A percentile compares a stretch with the other conserved stretches of the same genome.
Evolutionary conservation across 1,140 invertebrate species (phyloP).

Genomic region (Zaprionus tsacasi): DNA sequence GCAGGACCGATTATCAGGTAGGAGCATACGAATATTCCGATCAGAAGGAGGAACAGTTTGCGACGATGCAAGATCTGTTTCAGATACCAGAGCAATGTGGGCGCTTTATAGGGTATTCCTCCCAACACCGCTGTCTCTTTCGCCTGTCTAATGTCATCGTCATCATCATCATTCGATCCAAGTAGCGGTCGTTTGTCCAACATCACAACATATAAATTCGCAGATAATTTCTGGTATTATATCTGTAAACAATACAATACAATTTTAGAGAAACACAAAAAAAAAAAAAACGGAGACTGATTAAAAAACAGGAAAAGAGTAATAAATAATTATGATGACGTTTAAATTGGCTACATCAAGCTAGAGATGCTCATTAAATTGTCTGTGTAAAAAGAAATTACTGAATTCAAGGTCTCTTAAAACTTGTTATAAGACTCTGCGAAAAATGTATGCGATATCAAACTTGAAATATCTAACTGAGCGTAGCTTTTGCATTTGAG

Average conservation of each 20-base stretch:
- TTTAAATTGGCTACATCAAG: not conserved
- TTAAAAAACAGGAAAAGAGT: not conserved
- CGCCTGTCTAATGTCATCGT: slow-evolving; percentile 13
- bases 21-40: slow-evolving; percentile 54
- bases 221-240: not conserved
- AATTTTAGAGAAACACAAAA: not conserved
- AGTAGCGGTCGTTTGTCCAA: slow-evolving; percentile 54
- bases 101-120: slow-evolving; percentile 10
- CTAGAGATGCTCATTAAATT: not conserved
- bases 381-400: not conserved
- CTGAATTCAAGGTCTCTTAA: not conserved
- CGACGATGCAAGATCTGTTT: slow-evolving; percentile 42
- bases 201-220: slow-evolving; percentile 28
- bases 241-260: not conserved
- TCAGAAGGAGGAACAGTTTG: slow-evolving; percentile 44
- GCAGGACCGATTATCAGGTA: slow-evolving; percentile 59
- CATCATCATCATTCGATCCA: slow-evolving; percentile 27
- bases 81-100: slow-evolving; percentile 24
- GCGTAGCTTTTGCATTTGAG: not conserved
- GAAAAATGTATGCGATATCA: not conserved
- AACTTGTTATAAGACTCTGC: not conserved
- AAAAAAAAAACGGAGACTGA: not conserved
- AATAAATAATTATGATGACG: slow-evolving; percentile 1
- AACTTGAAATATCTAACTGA: not conserved
- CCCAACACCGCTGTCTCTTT: slow-evolving; percentile 1